Evolutionary conservation across 2,797 vertebrate genomes (phyloP).

Genomic region (Phoeniculus purpureus): DNA sequence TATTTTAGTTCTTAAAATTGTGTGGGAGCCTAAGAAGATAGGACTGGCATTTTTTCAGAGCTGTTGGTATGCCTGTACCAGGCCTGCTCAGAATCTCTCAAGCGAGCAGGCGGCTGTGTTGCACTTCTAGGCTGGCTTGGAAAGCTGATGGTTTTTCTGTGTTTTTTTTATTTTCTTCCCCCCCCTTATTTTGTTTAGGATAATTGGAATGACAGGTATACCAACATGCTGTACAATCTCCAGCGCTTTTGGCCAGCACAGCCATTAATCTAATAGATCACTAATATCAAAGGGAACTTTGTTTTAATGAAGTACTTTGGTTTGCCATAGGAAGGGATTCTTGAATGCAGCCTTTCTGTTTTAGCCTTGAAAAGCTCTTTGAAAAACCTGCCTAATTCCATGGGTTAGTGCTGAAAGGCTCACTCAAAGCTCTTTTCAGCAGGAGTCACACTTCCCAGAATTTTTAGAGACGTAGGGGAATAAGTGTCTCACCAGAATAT

Average conservation of each 20-base stretch:
- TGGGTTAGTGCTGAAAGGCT: conserved; percentile 16
- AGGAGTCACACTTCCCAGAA: neutral
- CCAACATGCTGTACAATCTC: neutral
- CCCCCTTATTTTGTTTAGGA: neutral
- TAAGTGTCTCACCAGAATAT: neutral
- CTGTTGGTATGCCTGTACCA: neutral
- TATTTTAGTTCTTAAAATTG: neutral
- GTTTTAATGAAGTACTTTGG: conserved; percentile 35
- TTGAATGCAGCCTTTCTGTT: conserved; percentile 50
- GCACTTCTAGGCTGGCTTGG: neutral
- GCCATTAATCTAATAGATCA: neutral
- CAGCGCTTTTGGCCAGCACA: neutral
- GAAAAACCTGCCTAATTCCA: neutral
- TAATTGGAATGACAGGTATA: neutral
- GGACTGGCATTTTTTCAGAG: neutral
- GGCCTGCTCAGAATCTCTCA: neutral
- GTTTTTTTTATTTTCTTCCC: neutral
- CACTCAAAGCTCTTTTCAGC: neutral
- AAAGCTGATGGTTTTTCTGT: neutral
- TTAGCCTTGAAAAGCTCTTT: conserved; percentile 57
- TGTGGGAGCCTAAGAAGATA: neutral
- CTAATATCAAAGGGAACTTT: conserved; percentile 36
- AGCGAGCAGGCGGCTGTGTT: neutral
- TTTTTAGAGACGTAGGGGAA: neutral
- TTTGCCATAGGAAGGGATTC: conserved; percentile 13